Percentiles rank a stretch among this genome's conserved stretches.
phyloP scores from a whole-genome alignment of 2,888 invertebrate genomes.

The Netelia inedita region DNA sequence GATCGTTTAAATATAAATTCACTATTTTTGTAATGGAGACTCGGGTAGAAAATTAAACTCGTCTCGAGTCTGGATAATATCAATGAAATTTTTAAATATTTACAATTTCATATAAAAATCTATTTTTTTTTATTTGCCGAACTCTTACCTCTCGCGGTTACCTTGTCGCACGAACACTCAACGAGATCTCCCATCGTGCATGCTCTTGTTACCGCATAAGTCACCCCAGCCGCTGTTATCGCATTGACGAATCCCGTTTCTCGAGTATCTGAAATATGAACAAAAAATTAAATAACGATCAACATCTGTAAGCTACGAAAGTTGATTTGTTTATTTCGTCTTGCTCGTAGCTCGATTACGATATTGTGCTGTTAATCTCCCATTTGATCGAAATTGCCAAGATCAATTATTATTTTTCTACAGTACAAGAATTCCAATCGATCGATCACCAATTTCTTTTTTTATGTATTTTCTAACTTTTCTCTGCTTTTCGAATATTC shows the following conservation, averaged over 20 bases:
- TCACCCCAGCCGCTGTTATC: slow-evolving; percentile 95
- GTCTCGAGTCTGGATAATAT: no score
- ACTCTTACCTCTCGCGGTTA: slow-evolving; percentile 84
- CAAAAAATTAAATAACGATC: slow-evolving; percentile 58
- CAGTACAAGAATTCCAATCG: background rate
- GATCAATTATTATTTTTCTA: slow-evolving; percentile 23
- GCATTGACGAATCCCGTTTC: slow-evolving; percentile 97
- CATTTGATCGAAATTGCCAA: slow-evolving; percentile 25
- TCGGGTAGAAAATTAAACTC: no score
- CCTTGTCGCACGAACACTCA: slow-evolving; percentile 95
- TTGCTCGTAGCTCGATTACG: background rate
- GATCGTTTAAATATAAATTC: no score
- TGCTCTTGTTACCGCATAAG: slow-evolving; percentile 94
- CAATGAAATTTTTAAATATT: no score
- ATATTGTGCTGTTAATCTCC: background rate
- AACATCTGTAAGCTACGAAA: background rate
- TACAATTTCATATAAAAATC: no score
- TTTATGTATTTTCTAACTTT: slow-evolving; percentile 10
- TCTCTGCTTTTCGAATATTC: background rate
- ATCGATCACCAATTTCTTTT: slow-evolving; percentile 34
- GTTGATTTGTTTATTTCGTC: background rate
- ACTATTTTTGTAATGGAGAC: no score
- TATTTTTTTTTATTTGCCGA: background rate
- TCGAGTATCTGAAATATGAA: slow-evolving; percentile 90
- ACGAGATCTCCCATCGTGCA: slow-evolving; percentile 94